Conservation (phyloP, 2,888 invertebrate genomes). For the Nomada fucata region DNA sequence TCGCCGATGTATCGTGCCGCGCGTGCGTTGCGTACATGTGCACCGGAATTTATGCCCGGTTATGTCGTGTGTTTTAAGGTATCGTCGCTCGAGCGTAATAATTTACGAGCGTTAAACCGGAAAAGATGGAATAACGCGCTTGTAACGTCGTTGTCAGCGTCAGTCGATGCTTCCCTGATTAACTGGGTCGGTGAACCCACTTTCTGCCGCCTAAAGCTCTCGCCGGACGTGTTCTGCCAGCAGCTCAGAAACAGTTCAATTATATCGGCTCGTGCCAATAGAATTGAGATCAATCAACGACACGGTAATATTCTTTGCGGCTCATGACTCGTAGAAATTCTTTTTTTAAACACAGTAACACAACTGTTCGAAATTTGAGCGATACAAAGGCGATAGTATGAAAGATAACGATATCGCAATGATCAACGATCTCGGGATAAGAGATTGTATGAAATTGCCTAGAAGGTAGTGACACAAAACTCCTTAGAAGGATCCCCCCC, state of each 20-base stretch:
- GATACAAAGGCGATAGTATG: too few species aligned
- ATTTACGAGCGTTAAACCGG: slow-evolving; percentile 59
- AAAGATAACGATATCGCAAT: too few species aligned
- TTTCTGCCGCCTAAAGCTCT: slow-evolving; percentile 13
- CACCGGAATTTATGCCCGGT: slow-evolving; percentile 54
- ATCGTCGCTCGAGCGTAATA: slow-evolving; percentile 57
- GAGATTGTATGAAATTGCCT: not conserved
- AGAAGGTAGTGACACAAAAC: not conserved
- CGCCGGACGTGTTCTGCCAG: not conserved
- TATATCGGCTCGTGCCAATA: too few species aligned
- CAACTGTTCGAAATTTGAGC: too few species aligned
- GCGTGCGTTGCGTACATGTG: slow-evolving; percentile 34
- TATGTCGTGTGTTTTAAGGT: slow-evolving; percentile 46
- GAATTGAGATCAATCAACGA: too few species aligned
- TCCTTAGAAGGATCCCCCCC: not conserved
- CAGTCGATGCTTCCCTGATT: slow-evolving; percentile 49
- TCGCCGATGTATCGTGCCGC: slow-evolving; percentile 48
- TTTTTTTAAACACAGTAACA: too few species aligned
- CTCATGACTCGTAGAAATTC: not conserved
- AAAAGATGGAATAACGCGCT: slow-evolving; percentile 52
- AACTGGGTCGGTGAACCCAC: slow-evolving; percentile 23
- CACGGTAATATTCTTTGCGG: not conserved
- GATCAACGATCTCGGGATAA: too few species aligned
- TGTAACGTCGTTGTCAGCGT: slow-evolving; percentile 45
- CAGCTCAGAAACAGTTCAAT: not conserved